A percentile compares a stretch with the other conserved stretches of the same genome.
phyloP scores from a whole-genome alignment of 1,140 invertebrate species.

The Apis laboriosa region DNA sequence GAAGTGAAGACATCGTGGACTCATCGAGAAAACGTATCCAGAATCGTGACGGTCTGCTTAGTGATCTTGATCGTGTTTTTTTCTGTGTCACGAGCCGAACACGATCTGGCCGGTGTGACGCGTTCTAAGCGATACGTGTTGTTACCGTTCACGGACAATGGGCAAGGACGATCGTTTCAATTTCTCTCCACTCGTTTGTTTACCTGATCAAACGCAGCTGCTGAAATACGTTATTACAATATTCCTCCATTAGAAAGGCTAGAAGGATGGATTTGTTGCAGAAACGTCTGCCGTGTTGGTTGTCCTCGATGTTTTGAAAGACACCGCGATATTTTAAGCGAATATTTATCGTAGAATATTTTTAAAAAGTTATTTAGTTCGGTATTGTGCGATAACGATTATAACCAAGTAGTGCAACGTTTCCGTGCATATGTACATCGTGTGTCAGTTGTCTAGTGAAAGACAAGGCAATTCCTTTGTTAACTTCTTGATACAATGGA shows the following conservation, averaged over 20 bases:
- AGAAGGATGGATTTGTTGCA: neutral
- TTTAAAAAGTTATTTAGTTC: neutral
- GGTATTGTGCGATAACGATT: neutral
- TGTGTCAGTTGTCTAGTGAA: neutral
- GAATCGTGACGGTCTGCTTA: constrained; percentile 1
- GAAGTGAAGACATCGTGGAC: neutral
- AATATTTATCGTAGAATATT: neutral
- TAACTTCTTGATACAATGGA: neutral
- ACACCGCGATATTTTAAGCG: neutral
- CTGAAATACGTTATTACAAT: neutral
- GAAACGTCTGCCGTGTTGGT: neutral
- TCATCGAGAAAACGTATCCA: neutral
- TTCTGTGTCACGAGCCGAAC: constrained; percentile 60
- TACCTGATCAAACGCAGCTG: constrained; percentile 14
- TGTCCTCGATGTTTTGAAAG: neutral
- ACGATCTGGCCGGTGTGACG: constrained; percentile 25
- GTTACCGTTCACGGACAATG: constrained; percentile 37
- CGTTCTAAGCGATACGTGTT: constrained; percentile 4
- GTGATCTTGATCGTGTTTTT: constrained; percentile 47
- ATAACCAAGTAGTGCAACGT: neutral
- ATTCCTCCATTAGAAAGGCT: neutral
- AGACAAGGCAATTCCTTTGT: neutral
- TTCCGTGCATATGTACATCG: neutral
- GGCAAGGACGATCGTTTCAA: constrained; percentile 53
- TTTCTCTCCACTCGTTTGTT: constrained; percentile 39